phyloP scores from a whole-genome alignment of 2,888 invertebrate genomes.

The Nasonovia ribisnigri region DNA sequence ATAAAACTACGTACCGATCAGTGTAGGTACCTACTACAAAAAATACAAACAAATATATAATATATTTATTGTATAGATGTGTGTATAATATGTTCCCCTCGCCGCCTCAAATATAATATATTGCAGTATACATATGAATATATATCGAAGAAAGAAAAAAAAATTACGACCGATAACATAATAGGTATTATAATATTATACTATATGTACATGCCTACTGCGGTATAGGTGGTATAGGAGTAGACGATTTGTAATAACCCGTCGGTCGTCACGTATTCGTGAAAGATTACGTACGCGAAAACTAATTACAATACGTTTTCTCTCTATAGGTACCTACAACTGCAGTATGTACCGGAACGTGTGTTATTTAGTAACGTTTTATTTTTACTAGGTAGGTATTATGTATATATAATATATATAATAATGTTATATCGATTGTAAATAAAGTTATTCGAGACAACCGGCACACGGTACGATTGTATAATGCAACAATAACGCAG shows the following conservation, averaged over 20 bases:
- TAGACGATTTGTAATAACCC: slow-evolving; percentile 22
- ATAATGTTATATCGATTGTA: background rate
- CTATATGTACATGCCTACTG: background rate
- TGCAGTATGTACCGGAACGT: background rate
- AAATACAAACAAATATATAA: background rate
- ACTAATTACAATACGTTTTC: slow-evolving; percentile 18
- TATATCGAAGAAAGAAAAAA: background rate
- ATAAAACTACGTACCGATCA: background rate
- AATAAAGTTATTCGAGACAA: slow-evolving; percentile 31
- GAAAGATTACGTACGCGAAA: slow-evolving; percentile 30
- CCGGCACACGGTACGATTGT: background rate
- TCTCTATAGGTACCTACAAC: background rate
- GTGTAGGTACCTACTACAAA: background rate
- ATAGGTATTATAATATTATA: background rate
- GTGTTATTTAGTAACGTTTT: slow-evolving; percentile 5
- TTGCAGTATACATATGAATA: too few relatives aligned
- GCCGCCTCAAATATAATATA: too few relatives aligned
- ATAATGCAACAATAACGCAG: background rate
- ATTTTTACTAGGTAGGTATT: background rate
- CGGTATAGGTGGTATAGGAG: background rate
- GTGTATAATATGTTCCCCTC: background rate
- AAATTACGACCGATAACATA: background rate
- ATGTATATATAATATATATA: too few relatives aligned
- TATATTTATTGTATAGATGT: too few relatives aligned
- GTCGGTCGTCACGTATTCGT: slow-evolving; percentile 17